Conservation (phyloP, 2,113 vertebrate species). For the Lepidothrix coronata region DNA sequence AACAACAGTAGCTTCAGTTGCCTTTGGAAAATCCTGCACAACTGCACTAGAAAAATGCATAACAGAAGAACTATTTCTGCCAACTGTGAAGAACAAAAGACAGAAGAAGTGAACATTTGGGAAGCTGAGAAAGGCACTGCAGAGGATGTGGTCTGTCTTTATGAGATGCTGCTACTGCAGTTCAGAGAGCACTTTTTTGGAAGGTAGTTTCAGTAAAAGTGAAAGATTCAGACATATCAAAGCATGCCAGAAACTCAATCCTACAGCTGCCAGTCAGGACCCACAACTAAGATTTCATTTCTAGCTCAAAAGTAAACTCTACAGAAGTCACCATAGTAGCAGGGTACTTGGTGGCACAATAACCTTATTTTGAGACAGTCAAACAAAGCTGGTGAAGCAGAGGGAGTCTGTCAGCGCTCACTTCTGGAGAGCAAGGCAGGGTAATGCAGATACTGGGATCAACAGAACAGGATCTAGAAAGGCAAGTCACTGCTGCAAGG, state of each 20-base stretch:
- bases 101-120: not conserved
- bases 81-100: not conserved
- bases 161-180: not conserved
- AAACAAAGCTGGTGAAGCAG: not conserved
- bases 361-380: not conserved
- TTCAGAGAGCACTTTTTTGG: not conserved
- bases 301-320: not conserved
- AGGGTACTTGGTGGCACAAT: not conserved
- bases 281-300: not conserved
- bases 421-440: not conserved
- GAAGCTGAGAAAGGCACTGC: not conserved
- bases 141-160: not conserved
- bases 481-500: not conserved
- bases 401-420: not conserved
- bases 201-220: not conserved
- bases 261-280: not conserved
- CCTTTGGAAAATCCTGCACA: not conserved
- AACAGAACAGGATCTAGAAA: not conserved
- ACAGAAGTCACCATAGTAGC: not conserved
- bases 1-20: not conserved
- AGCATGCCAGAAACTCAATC: not conserved
- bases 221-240: not conserved
- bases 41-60: not conserved
- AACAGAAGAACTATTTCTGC: not conserved
- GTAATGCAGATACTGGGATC: not conserved